A percentile compares a stretch with the other conserved stretches of the same genome.
Evolutionary conservation across 2,888 invertebrate genomes (phyloP).

Genomic region (Torymus texanus): DNA sequence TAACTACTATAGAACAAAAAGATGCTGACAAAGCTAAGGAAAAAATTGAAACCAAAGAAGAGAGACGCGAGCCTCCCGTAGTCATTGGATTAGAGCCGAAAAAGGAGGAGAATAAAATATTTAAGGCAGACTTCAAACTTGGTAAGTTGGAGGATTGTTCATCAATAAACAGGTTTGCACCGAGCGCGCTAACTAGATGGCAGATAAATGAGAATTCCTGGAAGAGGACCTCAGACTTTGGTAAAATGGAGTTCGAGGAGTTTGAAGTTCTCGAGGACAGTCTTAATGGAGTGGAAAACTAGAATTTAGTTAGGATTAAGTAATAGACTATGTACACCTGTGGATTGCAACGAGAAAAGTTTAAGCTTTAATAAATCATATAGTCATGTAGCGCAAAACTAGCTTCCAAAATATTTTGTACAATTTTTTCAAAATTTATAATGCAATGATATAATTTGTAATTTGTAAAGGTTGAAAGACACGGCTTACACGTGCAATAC

Average conservation of each 20-base stretch:
- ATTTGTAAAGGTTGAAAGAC: conserved; percentile 18
- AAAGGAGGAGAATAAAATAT: conserved; percentile 68
- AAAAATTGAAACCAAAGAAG: conserved; percentile 54
- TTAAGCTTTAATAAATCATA: conserved; percentile 23
- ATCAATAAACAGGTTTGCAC: conserved; percentile 62
- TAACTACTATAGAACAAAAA: conserved; percentile 74
- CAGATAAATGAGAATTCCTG: conserved; percentile 77
- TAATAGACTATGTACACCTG: conserved; percentile 23
- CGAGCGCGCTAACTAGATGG: conserved; percentile 69
- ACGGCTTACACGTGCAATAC: conserved; percentile 32
- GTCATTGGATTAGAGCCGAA: conserved; percentile 77
- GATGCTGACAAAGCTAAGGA: conserved; percentile 67
- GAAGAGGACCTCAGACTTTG: conserved; percentile 81
- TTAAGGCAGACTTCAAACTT: conserved; percentile 71
- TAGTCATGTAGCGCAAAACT: conserved; percentile 5
- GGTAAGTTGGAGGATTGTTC: conserved; percentile 65
- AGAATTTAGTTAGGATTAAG: conserved; percentile 48
- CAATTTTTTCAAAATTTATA: not conserved
- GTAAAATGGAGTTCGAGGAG: conserved; percentile 91
- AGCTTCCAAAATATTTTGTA: conserved; percentile 29
- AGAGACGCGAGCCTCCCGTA: conserved; percentile 73
- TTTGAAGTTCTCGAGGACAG: conserved; percentile 84
- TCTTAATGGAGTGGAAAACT: conserved; percentile 73
- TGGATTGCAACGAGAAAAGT: conserved; percentile 32
- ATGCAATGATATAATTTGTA: not conserved